These are phyloP conservation scores for Pogonocherus hispidulus DNA, from an alignment of 2,888 invertebrate genomes.

Conservation along the genomic window DNA sequence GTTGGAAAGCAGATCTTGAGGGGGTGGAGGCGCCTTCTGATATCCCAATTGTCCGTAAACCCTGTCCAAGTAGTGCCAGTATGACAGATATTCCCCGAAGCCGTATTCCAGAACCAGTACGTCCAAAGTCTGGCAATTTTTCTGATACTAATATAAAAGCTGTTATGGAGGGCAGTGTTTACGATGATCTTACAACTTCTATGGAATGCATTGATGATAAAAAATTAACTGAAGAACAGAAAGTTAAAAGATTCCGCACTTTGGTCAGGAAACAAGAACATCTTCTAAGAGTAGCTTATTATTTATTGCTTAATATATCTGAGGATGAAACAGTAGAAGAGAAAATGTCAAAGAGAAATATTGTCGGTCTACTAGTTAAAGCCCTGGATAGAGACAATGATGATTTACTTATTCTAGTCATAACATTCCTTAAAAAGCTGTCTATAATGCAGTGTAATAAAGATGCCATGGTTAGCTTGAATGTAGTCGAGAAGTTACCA, in stretches of 20 bases:
- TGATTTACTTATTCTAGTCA: constrained; percentile 89
- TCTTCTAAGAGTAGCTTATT: constrained; percentile 90
- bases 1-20: constrained; percentile 87
- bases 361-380: constrained; percentile 88
- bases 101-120: constrained; percentile 80
- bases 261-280: constrained; percentile 95
- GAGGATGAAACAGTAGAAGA: constrained; percentile 96
- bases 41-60: constrained; percentile 63
- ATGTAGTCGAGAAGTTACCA: constrained; percentile 87
- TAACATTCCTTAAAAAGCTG: constrained; percentile 95
- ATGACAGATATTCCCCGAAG: constrained; percentile 74
- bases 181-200: constrained; percentile 71
- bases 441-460: constrained; percentile 96
- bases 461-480: constrained; percentile 87
- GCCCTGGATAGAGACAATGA: constrained; percentile 91
- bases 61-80: constrained; percentile 66
- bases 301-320: constrained; percentile 93
- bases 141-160: constrained; percentile 72
- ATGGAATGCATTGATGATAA: constrained; percentile 67
- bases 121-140: constrained; percentile 83
- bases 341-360: constrained; percentile 96
- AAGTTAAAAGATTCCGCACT: constrained; percentile 84
- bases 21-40: constrained; percentile 69
- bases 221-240: constrained; percentile 65
- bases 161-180: constrained; percentile 78